Evolutionary conservation across 1,140 invertebrate genomes (phyloP).

Genomic region (Phymorhynchus buccinoides): DNA sequence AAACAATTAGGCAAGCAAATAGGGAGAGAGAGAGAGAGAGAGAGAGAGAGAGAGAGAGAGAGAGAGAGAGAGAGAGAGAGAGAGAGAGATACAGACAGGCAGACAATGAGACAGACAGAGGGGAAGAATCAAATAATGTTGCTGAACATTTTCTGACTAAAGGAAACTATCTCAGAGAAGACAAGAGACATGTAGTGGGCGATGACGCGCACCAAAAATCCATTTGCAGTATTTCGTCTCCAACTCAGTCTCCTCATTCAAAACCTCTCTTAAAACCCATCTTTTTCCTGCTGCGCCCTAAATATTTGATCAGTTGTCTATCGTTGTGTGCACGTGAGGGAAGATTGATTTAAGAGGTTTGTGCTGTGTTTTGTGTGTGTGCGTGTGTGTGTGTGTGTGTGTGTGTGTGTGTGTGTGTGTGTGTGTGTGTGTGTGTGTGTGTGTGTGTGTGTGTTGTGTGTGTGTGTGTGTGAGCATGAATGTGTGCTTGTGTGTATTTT

Average conservation of each 20-base stretch:
- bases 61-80: constrained; percentile 25
- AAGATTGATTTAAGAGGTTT: no score
- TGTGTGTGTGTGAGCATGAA: not conserved
- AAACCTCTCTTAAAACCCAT: no score
- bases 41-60: not conserved
- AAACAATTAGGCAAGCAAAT: not conserved
- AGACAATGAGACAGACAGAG: constrained; percentile 24
- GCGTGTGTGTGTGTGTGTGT: constrained; percentile 13
- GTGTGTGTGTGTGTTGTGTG: not conserved
- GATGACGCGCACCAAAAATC: no score
- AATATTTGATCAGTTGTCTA: no score
- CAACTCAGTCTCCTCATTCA: no score
- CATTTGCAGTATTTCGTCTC: no score
- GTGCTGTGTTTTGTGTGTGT: no score
- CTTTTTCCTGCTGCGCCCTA: no score
- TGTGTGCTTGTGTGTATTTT: constrained; percentile 14
- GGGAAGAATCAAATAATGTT: not conserved
- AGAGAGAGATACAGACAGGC: constrained; percentile 7
- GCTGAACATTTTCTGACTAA: no score
- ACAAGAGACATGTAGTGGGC: no score
- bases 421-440: not conserved
- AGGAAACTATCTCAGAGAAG: no score
- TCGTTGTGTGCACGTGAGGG: no score
- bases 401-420: constrained; percentile 13
- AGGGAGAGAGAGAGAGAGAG: not conserved